A percentile compares a stretch with the other conserved stretches of the same genome.
These are phyloP conservation scores for Zaprionus vittiger DNA, from an alignment of 1,140 invertebrate species.

Conservation along the genomic window DNA sequence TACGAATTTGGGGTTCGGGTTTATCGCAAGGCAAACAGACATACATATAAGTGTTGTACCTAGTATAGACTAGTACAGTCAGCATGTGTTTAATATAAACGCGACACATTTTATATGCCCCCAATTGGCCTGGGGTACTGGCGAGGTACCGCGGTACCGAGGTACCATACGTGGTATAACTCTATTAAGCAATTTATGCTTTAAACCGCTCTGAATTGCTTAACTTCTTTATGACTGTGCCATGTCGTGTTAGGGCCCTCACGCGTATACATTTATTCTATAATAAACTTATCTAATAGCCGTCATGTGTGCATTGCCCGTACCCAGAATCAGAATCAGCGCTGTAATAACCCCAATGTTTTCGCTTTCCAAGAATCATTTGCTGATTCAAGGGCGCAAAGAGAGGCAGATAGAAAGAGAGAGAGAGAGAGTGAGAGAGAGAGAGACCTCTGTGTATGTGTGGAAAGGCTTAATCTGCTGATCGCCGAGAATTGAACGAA, in stretches of 20 bases:
- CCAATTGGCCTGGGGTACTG: slow-evolving; percentile 40
- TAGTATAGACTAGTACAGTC: too few species aligned
- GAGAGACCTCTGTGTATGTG: background rate
- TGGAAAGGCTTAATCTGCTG: slow-evolving; percentile 13
- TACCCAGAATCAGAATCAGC: slow-evolving; percentile 24
- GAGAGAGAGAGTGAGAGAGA: background rate
- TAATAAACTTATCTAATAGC: slow-evolving; percentile 75
- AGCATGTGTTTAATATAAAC: slow-evolving; percentile 9
- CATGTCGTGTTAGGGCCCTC: slow-evolving; percentile 34
- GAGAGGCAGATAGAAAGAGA: background rate
- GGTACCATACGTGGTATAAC: slow-evolving; percentile 36
- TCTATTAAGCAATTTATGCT: slow-evolving; percentile 78
- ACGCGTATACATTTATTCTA: slow-evolving; percentile 60
- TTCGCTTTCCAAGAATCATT: background rate
- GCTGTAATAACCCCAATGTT: slow-evolving; percentile 3
- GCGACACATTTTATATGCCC: slow-evolving; percentile 55
- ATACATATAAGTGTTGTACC: background rate
- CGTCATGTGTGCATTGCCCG: slow-evolving; percentile 54
- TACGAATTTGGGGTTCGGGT: background rate
- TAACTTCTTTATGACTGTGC: slow-evolving; percentile 68
- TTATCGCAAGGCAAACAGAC: slow-evolving; percentile 12
- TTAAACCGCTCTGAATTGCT: slow-evolving; percentile 73
- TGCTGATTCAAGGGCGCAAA: slow-evolving; percentile 18
- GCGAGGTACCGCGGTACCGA: background rate
- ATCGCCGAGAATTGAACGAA: background rate